Evolutionary conservation across 35 echinoderm and acorn worm species (phyloP), one percentile per base, ranked within the genome.

Genomic region (Lytechinus variegatus): DNA sequence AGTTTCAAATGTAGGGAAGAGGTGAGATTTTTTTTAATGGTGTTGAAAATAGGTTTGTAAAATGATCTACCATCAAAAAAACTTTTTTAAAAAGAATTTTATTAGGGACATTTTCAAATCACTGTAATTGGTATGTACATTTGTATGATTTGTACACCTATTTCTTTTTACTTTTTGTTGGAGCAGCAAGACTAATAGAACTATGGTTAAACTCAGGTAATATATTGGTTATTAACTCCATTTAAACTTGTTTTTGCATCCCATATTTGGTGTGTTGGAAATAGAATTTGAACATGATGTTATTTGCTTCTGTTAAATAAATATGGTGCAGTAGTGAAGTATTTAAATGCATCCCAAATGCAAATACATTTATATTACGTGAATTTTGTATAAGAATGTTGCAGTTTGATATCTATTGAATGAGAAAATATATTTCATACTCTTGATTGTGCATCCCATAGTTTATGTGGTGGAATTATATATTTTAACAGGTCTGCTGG

Each of bases 161-260:
- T 79, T 79, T 79, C 19, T 79, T 79, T 79, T 79, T 79, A n/a
- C n/a, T 79, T 8, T 79, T 79, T 79, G 66, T 16, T 79, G 66
- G 14, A 79, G n/a, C 66, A 79, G 66, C 66, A 19, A 79, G 66
- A 79, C 66, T 79, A 79, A n/a, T 79, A 79, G 19, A 79, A 79
- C 66, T 79, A n/a, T 79, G 66, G 66, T 79, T 79, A 79, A 79
- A 79, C 12, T 24, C 66, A 79, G 66, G 66, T 79, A 79, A 79
- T 79, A 24, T 79, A 24, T 19, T 79, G 66, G 66, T 79, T 79
- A 79, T 79, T 79, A 79, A 79, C 3, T 79, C 66, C 8, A 79
- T 8, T 19, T 79, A 24, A 79, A 24, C 5, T 24, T 79, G 66
- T 79, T 79, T 79, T 24, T 79, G 66, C 66, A 79, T 79, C 66